Evolutionary conservation across 2,113 vertebrate species (phyloP), one percentile per base, ranked within the genome.

Genomic region (Eublepharis macularius): DNA sequence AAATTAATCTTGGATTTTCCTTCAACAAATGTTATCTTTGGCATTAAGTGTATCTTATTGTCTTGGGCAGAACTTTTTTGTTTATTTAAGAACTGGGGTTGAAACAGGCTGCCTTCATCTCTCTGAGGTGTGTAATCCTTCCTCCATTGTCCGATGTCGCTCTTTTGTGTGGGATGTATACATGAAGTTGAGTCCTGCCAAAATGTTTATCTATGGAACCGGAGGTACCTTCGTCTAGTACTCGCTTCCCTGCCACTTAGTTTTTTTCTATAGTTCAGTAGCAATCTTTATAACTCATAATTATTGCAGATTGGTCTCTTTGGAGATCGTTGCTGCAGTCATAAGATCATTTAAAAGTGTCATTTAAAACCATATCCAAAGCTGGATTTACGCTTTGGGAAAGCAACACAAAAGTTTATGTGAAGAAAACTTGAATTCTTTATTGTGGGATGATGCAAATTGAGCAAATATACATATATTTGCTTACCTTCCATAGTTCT

Each of bases 21-120:
- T 80, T 75, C 81, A 29, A 12, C 10, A 57, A 66, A 36, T 82
- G 87, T 63, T 85, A 47, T 81, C 88, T 39, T 89, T 86, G 65
- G 73, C 73, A 65, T 88, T 92, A 76, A 76, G n/a, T 60, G 89
- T 91, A 85, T 88, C 74, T 29, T 88, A 0, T 83, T 80, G 24
- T 88, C 81, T 93, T 49, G 81, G 74, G 76, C 29, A 76, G 80
- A 83, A 29, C 83, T 87, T 86, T 80, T 83, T 83, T 81, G 54
- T 84, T 91, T 36, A 76, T 75, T 74, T 77, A 80, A 92, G 80
- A 87, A 57, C 54, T 86, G 72, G 73, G 80, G 85, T 89, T 80
- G 77, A 90, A 88, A 86, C 45, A 82, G 49, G 45, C 51, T 73
- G 74, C 39, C 69, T 87, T 92, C 91, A 8, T 80, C n/a, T 76